Base-by-base conservation (phyloP, 2,113 vertebrate genomes). In the Tupaia tana region DNA sequence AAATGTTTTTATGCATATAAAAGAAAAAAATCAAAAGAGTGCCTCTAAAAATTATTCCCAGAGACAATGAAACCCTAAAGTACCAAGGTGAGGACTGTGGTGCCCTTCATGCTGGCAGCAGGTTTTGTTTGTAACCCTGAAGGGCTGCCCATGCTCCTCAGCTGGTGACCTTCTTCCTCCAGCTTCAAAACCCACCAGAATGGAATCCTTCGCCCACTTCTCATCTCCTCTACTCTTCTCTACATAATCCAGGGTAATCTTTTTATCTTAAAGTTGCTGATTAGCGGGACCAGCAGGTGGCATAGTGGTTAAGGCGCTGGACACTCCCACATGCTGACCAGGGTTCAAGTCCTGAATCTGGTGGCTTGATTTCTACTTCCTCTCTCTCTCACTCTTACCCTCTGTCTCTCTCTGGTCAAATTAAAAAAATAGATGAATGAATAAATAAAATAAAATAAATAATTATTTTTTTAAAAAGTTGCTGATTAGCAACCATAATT, bases 61-160 rank as follows among this genome's bases (percentile, higher is more conserved):
- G 98, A 97, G 98, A 99, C 93, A 98, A 98, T 0, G 98, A 98
- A 94, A 99, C 98, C 94, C 98, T 99, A 27, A 98, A 98, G 70
- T 43, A 43, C 43, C 43, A 43, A 43, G 43, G 43, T 43, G 43
- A 43, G 15, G 52, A 75, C 27, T 67, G 5, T 81, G 6, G 13
- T 67, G 2, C 25, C 27, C 52, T 87, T 52, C 27, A 18, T 34
- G 34, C 78, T 66, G 9, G 27, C 73, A 52, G 11, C 58, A 54
- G 63, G 54, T 81, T 22, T 43, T 90, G 58, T n/a, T 83, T 25
- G 31, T 25, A 52, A 56, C 24, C 18, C 83, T n/a, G 66, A 52
- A 59, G 63, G n/a, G 9, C 66, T 84, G 20, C 34, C 15, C 31
- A 59, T 1, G 34, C 10, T 78, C 29, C 5, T 59, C 34, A 59